These are phyloP conservation scores for Dione juno DNA, from an alignment of 2,888 invertebrate genomes.

Conservation along the genomic window DNA sequence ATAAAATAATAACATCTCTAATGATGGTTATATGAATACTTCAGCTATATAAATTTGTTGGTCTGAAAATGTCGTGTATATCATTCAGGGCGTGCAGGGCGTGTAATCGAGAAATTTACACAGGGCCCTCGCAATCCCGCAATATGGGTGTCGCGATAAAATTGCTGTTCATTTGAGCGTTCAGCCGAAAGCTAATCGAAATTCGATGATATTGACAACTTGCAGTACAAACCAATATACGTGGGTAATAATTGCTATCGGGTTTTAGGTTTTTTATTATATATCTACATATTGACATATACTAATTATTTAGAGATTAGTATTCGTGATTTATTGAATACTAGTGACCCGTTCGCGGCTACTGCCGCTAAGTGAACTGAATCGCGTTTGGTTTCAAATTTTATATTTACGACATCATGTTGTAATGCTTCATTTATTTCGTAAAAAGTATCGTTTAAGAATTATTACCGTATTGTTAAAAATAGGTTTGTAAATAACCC, in stretches of 20 bases:
- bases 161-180: slow-evolving; percentile 46
- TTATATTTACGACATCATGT: too few species aligned
- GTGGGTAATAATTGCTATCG: slow-evolving; percentile 11
- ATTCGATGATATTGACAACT: slow-evolving; percentile 38
- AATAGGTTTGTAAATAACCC: too few species aligned
- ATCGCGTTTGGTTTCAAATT: too few species aligned
- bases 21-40: background rate
- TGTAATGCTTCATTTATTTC: too few species aligned
- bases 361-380: too few species aligned
- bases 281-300: background rate
- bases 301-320: background rate
- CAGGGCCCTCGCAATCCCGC: slow-evolving; percentile 24
- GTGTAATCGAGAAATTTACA: slow-evolving; percentile 31
- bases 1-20: too few species aligned
- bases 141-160: slow-evolving; percentile 42
- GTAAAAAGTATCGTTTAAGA: too few species aligned
- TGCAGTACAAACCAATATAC: slow-evolving; percentile 21
- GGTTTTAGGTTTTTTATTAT: background rate
- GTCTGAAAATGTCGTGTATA: background rate
- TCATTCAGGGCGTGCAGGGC: slow-evolving; percentile 1
- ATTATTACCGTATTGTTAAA: too few species aligned
- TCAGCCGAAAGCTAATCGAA: slow-evolving; percentile 44
- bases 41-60: background rate
- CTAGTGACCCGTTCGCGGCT: too few species aligned
- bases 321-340: background rate